These are phyloP conservation scores for Lineus longissimus DNA, from an alignment of 1,140 invertebrate genomes.

Conservation along the genomic window DNA sequence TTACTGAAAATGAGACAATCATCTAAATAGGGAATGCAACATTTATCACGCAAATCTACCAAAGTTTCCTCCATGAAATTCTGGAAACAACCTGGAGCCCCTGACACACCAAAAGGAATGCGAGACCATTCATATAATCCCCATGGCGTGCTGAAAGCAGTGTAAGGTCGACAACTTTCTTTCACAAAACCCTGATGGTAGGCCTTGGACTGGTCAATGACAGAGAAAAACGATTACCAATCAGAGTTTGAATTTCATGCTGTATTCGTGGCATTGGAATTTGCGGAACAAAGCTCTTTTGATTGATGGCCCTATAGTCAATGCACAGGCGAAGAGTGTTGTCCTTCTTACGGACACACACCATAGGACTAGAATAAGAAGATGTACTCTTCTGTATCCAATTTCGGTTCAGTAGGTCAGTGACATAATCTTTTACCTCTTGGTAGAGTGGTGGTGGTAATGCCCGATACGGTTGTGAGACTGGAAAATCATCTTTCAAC, in stretches of 20 bases:
- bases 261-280: slow-evolving; percentile 19
- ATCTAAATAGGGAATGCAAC: slow-evolving; percentile 8
- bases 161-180: slow-evolving; percentile 4
- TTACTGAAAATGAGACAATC: background rate
- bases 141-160: slow-evolving; percentile 15
- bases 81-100: background rate
- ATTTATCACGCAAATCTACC: background rate
- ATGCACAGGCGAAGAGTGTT: slow-evolving; percentile 21
- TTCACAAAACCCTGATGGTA: slow-evolving; percentile 20
- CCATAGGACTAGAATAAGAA: slow-evolving; percentile 15
- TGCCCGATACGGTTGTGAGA: background rate
- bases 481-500: background rate
- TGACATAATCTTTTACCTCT: slow-evolving; percentile 27
- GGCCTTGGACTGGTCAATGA: slow-evolving; percentile 19
- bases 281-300: slow-evolving; percentile 6
- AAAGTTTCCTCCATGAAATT: background rate
- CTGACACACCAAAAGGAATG: slow-evolving; percentile 20
- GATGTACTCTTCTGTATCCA: slow-evolving; percentile 11
- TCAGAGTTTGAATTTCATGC: slow-evolving; percentile 16
- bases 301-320: slow-evolving; percentile 21
- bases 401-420: too few relatives aligned
- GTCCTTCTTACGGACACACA: slow-evolving; percentile 20
- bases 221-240: slow-evolving; percentile 10
- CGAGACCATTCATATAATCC: slow-evolving; percentile 20
- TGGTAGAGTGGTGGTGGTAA: slow-evolving; percentile 11